Percentiles rank a stretch among this genome's conserved stretches.
These are phyloP conservation scores for Leucophenga montana DNA, from an alignment of 2,888 invertebrate species.

Conservation along the genomic window DNA sequence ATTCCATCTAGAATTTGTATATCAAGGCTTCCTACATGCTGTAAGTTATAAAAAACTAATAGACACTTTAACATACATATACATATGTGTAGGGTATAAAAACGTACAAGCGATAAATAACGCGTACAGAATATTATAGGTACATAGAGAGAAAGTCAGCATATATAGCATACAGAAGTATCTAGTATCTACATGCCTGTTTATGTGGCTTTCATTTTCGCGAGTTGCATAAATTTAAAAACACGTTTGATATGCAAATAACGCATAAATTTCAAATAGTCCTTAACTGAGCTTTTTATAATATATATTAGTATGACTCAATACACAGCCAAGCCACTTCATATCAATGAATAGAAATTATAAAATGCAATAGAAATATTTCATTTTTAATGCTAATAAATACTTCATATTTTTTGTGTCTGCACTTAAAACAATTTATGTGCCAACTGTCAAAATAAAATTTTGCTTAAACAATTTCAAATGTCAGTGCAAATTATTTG, in stretches of 20 bases:
- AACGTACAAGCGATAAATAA: conserved; percentile 9
- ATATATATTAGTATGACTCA: too few species aligned
- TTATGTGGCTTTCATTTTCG: not conserved
- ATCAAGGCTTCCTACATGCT: too few species aligned
- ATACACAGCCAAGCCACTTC: too few species aligned
- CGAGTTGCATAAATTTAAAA: not conserved
- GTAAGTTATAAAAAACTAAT: too few species aligned
- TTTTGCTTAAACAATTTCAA: not conserved
- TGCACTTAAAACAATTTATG: too few species aligned
- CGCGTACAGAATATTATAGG: not conserved
- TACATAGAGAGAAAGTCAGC: not conserved
- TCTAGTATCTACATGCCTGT: not conserved
- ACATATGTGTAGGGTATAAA: too few species aligned
- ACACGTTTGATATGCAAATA: not conserved
- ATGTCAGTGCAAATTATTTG: not conserved
- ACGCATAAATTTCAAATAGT: not conserved
- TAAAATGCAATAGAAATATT: too few species aligned
- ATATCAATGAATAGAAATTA: too few species aligned
- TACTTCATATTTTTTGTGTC: too few species aligned
- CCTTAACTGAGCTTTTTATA: not conserved
- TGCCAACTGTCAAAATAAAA: not conserved
- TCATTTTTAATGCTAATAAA: too few species aligned
- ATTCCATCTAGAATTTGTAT: too few species aligned
- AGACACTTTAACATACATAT: too few species aligned
- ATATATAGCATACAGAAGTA: not conserved